A percentile compares a stretch with the other conserved stretches of the same genome.
Evolutionary conservation across 92 coral and sea anemone genomes (phyloP).

Genomic region (Montipora capitata): DNA sequence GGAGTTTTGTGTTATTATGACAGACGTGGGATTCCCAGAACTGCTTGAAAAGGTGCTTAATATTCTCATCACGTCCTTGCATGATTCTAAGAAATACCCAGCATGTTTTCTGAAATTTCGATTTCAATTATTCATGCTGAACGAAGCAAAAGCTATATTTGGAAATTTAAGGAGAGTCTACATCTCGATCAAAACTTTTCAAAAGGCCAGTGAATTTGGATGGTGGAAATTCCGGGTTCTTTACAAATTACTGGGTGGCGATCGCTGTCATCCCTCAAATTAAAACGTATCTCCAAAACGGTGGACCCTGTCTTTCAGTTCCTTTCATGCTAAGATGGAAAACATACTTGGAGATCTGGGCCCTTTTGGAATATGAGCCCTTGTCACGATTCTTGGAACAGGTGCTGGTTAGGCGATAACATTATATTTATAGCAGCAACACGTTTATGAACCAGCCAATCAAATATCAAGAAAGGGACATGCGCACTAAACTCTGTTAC

Average conservation of each 20-base stretch:
- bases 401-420: neutral
- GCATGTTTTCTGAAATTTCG: neutral
- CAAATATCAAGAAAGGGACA: neutral
- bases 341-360: too few relatives aligned
- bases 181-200: neutral
- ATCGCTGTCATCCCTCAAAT: too few relatives aligned
- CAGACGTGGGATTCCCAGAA: neutral
- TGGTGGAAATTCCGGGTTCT: too few relatives aligned
- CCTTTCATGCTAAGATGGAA: too few relatives aligned
- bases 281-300: too few relatives aligned
- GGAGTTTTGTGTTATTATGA: neutral
- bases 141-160: neutral
- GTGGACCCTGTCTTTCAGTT: neutral
- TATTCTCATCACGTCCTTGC: conserved; percentile 41
- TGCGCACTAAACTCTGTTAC: neutral
- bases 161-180: neutral
- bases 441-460: conserved; percentile 2
- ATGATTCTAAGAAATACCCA: conserved; percentile 8
- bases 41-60: neutral
- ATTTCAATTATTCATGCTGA: conserved; percentile 17
- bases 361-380: too few relatives aligned
- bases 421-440: neutral
- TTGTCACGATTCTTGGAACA: neutral
- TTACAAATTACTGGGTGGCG: too few relatives aligned
- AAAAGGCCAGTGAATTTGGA: too few relatives aligned